Evolutionary conservation across 2,888 invertebrate genomes (phyloP), one percentile per base, ranked within the genome.

Genomic region (Helobdella robusta): DNA sequence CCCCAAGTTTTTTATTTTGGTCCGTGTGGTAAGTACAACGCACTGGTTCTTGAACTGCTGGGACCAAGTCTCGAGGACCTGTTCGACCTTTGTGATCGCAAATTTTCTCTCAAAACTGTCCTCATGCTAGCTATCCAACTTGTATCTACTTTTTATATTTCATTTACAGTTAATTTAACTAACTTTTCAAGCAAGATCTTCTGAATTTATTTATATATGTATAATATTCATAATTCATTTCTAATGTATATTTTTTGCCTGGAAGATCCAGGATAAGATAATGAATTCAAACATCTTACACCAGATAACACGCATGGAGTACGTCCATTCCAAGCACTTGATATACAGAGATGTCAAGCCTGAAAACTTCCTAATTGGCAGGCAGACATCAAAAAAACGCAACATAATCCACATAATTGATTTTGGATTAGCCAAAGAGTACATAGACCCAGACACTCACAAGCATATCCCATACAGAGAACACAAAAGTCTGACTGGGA

Each of bases 351-450:
- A 98, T 84, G 91, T 99, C 70, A 98, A 99, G 83, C 97, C 97
- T 76, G 97, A 98, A 83, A 98, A 98, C 84, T 98, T 98, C 85
- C 87, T 98, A 81, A 93, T 98, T 83, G 97, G 97, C 59, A 87
- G 95, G 83, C 89, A 89, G 83, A 89, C 91, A 81, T 91, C 90
- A 81, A 92, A 91, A 84, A 89, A 92, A 83, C 94, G 97, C 84
- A 95, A 95, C 85, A 86, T 92, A 83, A 91, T 98, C 80, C 93
- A 98, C 85, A 97, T 99, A 83, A 97, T 99, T 85, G 98, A 99
- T 87, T 99, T 99, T 86, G 98, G 98, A 83, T 87, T 99, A 85
- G 98, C 98, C 83, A 98, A 99, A 87, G 98, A 98, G 86, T 98
- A 99, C 84, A 98, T 98, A 85, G 98, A 99, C 85, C 89, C 94